Conservation (phyloP, 2,113 vertebrate species). For the Spizaetus ornatus region DNA sequence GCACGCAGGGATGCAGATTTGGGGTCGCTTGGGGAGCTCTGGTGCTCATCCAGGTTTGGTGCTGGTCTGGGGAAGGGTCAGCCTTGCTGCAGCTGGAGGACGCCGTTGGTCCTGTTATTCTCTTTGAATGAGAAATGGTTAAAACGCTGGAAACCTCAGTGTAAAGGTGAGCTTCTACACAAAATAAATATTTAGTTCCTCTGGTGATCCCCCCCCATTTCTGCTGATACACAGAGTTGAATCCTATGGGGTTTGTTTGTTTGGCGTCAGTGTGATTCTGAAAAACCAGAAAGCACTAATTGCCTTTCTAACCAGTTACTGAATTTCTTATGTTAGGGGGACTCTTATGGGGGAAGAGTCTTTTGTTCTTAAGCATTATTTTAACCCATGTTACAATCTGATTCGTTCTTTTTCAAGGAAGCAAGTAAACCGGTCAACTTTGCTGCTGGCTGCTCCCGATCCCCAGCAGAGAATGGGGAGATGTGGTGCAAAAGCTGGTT, state of each 20-base stretch:
- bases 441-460: background rate
- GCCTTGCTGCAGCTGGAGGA: background rate
- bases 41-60: background rate
- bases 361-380: background rate
- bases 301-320: background rate
- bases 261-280: background rate
- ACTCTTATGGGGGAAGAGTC: background rate
- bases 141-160: background rate
- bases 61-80: background rate
- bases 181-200: background rate
- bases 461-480: background rate
- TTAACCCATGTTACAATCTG: background rate
- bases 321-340: background rate
- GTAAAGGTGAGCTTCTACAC: background rate
- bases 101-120: fast-evolving
- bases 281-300: fast-evolving
- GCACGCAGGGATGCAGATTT: fast-evolving
- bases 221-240: fast-evolving
- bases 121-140: background rate
- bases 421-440: fast-evolving
- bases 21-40: background rate
- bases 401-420: too few relatives aligned
- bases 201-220: background rate
- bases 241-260: fast-evolving
- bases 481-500: background rate